These are phyloP conservation scores for Octomys mimax DNA, from an alignment of 2,797 vertebrate species.

Conservation along the genomic window DNA sequence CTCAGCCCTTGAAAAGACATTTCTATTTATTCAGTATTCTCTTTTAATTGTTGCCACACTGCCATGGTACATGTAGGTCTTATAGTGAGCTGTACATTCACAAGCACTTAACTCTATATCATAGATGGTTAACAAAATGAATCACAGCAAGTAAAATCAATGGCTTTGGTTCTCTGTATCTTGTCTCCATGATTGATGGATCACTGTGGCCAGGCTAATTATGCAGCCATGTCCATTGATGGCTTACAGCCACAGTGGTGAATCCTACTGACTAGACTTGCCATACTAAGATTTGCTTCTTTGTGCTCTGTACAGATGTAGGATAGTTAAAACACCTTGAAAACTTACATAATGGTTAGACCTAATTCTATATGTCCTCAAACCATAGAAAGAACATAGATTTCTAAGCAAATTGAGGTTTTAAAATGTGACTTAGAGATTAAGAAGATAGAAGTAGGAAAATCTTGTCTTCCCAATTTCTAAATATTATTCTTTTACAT, in stretches of 20 bases:
- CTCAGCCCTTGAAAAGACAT: not conserved
- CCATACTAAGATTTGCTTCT: conserved; percentile 1
- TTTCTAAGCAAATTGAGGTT: not conserved
- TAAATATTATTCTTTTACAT: not conserved
- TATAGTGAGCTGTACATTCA: not conserved
- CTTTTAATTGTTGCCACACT: not conserved
- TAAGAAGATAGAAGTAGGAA: not conserved
- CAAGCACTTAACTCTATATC: not conserved
- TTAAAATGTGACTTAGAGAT: conserved; percentile 15
- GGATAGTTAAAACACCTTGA: not conserved
- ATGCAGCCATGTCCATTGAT: conserved; percentile 50
- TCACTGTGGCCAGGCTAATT: conserved; percentile 65
- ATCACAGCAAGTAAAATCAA: not conserved
- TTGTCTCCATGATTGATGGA: conserved; percentile 35
- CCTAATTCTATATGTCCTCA: not conserved
- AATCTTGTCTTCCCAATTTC: conserved; percentile 37
- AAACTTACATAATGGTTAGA: not conserved
- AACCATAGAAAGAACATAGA: not conserved
- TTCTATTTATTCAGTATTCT: conserved; percentile 55
- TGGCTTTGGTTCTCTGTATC: not conserved
- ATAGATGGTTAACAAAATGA: not conserved
- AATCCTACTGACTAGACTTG: conserved; percentile 50
- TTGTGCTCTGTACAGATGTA: not conserved
- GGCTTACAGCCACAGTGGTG: not conserved
- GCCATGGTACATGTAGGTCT: conserved; percentile 21